Conservation (phyloP, 1,140 invertebrate genomes). For the Trichogramma pretiosum region DNA sequence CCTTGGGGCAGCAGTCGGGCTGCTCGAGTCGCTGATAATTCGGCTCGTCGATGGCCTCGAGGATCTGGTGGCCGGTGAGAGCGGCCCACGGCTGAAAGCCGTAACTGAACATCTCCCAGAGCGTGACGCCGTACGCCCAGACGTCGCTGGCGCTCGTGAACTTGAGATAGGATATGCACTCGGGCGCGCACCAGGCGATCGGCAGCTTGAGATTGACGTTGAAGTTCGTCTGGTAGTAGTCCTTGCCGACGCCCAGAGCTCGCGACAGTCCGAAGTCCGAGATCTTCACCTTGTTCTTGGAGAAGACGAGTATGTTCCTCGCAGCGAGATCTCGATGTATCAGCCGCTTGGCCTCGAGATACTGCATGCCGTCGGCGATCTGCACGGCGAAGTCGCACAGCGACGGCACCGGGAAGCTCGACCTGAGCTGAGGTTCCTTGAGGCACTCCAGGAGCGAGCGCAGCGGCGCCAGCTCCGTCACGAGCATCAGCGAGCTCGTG, state of each 20-base stretch:
- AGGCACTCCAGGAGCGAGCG: conserved; percentile 91
- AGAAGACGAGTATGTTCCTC: conserved; percentile 91
- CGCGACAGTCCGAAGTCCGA: conserved; percentile 95
- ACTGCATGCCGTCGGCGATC: conserved; percentile 94
- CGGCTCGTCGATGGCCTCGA: conserved; percentile 91
- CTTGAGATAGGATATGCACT: conserved; percentile 91
- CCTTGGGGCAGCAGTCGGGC: conserved; percentile 89
- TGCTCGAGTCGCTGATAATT: conserved; percentile 81
- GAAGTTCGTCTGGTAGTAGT: conserved; percentile 98
- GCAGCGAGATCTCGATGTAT: conserved; percentile 93
- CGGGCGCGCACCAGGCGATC: conserved; percentile 98
- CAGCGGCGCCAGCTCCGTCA: conserved; percentile 91
- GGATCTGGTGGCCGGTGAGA: conserved; percentile 87
- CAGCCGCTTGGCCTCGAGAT: conserved; percentile 84
- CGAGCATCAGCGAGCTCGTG: conserved; percentile 89
- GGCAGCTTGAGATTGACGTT: conserved; percentile 95
- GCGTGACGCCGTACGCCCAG: conserved; percentile 76
- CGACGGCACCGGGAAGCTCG: conserved; percentile 81
- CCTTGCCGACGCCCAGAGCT: conserved; percentile 93
- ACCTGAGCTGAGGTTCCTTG: conserved; percentile 78
- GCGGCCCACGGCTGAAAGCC: conserved; percentile 97
- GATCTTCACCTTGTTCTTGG: conserved; percentile 94
- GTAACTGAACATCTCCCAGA: conserved; percentile 64
- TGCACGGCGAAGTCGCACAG: conserved; percentile 88
- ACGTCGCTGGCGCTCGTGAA: conserved; percentile 96